Percentiles rank a stretch among this genome's conserved stretches.
Conservation (phyloP, 92 coral and sea anemone genomes). For the Montipora capitata region DNA sequence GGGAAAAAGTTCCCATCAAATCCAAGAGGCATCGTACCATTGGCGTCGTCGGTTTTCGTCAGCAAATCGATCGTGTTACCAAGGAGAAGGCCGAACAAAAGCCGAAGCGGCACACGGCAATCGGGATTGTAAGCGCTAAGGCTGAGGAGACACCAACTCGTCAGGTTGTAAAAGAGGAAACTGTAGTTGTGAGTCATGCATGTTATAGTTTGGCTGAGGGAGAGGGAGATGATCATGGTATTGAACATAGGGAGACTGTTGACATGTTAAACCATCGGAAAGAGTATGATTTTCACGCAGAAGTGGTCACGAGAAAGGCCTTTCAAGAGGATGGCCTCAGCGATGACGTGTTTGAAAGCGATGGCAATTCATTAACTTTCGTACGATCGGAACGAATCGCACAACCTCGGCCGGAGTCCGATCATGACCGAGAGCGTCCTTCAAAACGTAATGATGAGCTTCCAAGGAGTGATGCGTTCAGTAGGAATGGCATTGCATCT, state of each 20-base stretch:
- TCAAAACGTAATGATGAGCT: conserved; percentile 4
- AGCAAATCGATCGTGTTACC: conserved; percentile 87
- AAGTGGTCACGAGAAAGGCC: background rate
- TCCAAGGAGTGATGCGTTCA: conserved; percentile 3
- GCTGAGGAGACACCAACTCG: conserved; percentile 41
- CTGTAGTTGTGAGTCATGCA: conserved; percentile 35
- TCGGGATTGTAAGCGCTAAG: conserved; percentile 84
- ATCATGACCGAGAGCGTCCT: conserved; percentile 35
- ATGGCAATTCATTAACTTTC: conserved; percentile 8
- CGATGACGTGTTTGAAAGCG: conserved; percentile 41
- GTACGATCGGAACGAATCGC: conserved; percentile 55
- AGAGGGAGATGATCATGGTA: conserved; percentile 8
- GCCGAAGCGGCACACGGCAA: conserved; percentile 96
- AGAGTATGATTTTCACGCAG: conserved; percentile 33
- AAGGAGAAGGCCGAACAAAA: conserved; percentile 76
- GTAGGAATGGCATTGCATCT: conserved; percentile 35
- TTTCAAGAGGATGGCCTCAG: background rate
- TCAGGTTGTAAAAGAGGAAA: conserved; percentile 37
- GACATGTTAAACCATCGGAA: conserved; percentile 36
- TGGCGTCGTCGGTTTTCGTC: conserved; percentile 94
- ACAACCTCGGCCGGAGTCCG: conserved; percentile 22
- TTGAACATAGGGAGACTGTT: conserved; percentile 18
- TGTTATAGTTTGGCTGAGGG: conserved; percentile 20
- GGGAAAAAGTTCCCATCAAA: conserved; percentile 63
- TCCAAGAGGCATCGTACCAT: conserved; percentile 94